Evolutionary conservation across 2,888 invertebrate species (phyloP), one percentile per base, ranked within the genome.

Genomic region (Argyresthia albistria): DNA sequence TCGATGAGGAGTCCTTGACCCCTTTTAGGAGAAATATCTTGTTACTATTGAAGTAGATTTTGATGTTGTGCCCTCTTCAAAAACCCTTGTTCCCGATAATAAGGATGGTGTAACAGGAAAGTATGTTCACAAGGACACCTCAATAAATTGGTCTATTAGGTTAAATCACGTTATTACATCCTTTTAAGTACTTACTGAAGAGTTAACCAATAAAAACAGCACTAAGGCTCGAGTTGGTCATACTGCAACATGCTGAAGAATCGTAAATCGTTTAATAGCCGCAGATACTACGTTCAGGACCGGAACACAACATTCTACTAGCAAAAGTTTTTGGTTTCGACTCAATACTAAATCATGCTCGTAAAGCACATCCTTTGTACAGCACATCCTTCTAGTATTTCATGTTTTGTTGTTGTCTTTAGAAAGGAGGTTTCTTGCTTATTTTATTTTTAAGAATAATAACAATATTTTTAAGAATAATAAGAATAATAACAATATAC

Each of bases 201-300:
- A 43, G 25, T 16, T 8, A 50, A 42, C 14, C 43, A 43, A 51
- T 51, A 51, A 51, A 51, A 45, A n/a, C 43, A 11, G 45, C 25
- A 7, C 35, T 25, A 25, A 25, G 12, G 45, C 12, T 8, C 45
- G 45, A 51, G 51, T 25, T 25, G 25, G 51, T 51, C 51, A 51
- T 45, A 51, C 43, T 39, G 52, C 46, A 52, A 46, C 52, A 46
- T 39, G 52, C 25, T 52, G 52, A 39, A 14, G 46, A 12, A 36
- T 43, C 36, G 46, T 82, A 80, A 81, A 81, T 76, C 73, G 65
- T 76, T 77, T 79, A 73, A 79, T 79, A 66, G 73, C 47, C 15
- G 14, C 71, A 60, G 64, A 70, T 66, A 74, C 74, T 69, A 73
- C 70, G 37, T 42, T 43, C 25, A 25, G 25, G 43, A 42, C 11